Evolutionary conservation across 2,888 invertebrate genomes (phyloP), one percentile per base, ranked within the genome.

Genomic region (Bimastos eiseni): DNA sequence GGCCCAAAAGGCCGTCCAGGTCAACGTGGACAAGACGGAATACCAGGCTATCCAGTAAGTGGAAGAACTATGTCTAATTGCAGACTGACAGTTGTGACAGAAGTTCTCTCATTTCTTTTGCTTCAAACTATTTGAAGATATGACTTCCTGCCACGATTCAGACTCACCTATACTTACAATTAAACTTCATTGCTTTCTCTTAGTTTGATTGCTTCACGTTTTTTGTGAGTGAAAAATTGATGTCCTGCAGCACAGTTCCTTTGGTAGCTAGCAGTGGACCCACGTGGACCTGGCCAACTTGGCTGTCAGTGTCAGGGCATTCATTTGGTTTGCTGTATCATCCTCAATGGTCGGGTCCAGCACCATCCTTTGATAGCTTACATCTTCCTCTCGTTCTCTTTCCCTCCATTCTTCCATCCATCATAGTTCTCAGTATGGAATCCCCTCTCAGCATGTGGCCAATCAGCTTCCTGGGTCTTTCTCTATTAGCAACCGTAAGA

Each of bases 1-100:
- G 92, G 92, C 44, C 49, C 86, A 8, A 90, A 90, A 86, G 89
- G 89, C 19, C 49, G 70, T 17, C 15, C 89, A 30, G 89, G 89
- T 33, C 70, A 1, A 6, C 89, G n/a, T 24, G 92, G 92, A 44
- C 24, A 8, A 84, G 49, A 55, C 17, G 91, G 90, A 88, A 21
- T 49, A 30, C 88, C 88, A 44, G 90, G 90, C n/a, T 38, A 8
- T 83, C 55, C 70, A 83, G 91, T 89, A 41, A 37, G 84, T 70
- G 37, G 44, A 89, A 17, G 37, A 86, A 70, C n/a, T 70, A 0
- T 70, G n/a, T 70, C n/a, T 70, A 2, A 70, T 70, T n/a, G 17
- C 70, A n/a, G 8, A n/a, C 30, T 70, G 30, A n/a, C 70, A n/a
- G 30, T 70, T 8, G n/a, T 70, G 70, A n/a, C 70, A n/a, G 30